Percentiles rank a stretch among this genome's conserved stretches.
Evolutionary conservation across 2,113 vertebrate species (phyloP).

Genomic region (Anguilla rostrata): DNA sequence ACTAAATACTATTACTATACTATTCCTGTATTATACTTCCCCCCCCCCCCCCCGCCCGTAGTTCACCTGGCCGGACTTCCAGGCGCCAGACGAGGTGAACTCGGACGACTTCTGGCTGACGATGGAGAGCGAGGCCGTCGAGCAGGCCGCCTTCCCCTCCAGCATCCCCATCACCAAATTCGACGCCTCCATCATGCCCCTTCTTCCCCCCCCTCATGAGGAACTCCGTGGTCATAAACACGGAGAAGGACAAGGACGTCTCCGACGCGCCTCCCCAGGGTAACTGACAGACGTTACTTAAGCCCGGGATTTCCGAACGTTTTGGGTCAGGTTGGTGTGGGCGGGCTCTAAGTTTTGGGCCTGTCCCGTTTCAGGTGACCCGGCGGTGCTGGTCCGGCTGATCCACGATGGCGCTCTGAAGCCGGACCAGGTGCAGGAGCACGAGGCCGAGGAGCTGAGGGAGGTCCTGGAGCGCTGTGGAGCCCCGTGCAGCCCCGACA

Average conservation of each 20-base stretch:
- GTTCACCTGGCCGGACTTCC: constrained; percentile 95
- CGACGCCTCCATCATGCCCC: constrained; percentile 94
- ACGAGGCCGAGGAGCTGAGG: constrained; percentile 77
- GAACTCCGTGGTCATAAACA: constrained; percentile 84
- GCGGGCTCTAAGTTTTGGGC: not conserved
- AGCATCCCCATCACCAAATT: constrained; percentile 92
- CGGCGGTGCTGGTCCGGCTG: constrained; percentile 80
- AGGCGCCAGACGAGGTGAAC: constrained; percentile 85
- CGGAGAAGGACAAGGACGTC: constrained; percentile 88
- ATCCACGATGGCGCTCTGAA: constrained; percentile 83
- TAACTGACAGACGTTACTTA: constrained; percentile 26
- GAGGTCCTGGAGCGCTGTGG: constrained; percentile 75
- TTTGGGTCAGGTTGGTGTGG: too few species aligned
- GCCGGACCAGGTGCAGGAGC: constrained; percentile 77
- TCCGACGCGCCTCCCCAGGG: constrained; percentile 49
- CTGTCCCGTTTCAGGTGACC: constrained; percentile 72
- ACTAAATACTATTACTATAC: too few species aligned
- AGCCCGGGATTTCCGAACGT: too few species aligned
- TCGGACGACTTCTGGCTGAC: constrained; percentile 97
- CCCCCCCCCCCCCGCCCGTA: constrained; percentile 43
- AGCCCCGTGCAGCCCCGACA: constrained; percentile 57
- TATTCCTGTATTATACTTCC: not conserved
- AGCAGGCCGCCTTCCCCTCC: constrained; percentile 89
- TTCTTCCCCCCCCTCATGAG: constrained; percentile 95
- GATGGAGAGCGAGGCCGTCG: constrained; percentile 94